These are phyloP conservation scores for Plusia festucae DNA, from an alignment of 2,888 invertebrate species.

Conservation along the genomic window DNA sequence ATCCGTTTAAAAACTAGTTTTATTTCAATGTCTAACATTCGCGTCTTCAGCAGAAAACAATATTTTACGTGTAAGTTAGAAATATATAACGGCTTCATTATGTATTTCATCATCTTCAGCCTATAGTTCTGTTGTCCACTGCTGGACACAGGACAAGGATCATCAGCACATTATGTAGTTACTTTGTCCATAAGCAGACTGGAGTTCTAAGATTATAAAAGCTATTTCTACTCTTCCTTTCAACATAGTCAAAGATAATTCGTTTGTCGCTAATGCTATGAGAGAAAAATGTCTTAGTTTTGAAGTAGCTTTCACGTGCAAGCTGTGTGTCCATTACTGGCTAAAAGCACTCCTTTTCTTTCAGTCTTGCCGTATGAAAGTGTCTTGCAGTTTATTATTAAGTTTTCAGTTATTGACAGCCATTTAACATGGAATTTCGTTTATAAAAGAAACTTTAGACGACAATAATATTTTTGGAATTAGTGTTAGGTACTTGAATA, in stretches of 20 bases:
- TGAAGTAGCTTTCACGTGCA: slow-evolving; percentile 22
- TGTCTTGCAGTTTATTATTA: slow-evolving; percentile 15
- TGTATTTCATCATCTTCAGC: too few relatives aligned
- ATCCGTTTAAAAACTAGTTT: too few relatives aligned
- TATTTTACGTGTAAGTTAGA: too few relatives aligned
- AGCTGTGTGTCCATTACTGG: slow-evolving; percentile 49
- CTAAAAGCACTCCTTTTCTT: slow-evolving; percentile 55
- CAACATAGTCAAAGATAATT: slow-evolving; percentile 34
- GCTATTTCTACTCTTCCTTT: slow-evolving; percentile 35
- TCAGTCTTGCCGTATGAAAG: slow-evolving; percentile 14
- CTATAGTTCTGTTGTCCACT: too few relatives aligned
- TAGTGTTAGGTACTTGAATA: too few relatives aligned
- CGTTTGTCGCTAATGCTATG: slow-evolving; percentile 33
- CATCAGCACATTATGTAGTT: too few relatives aligned
- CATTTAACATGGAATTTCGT: slow-evolving; percentile 13
- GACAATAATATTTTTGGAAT: neutral
- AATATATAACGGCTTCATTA: too few relatives aligned
- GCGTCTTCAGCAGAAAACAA: too few relatives aligned
- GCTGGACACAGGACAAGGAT: too few relatives aligned
- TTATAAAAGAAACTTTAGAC: neutral
- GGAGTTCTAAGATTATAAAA: slow-evolving; percentile 33
- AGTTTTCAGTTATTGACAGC: slow-evolving; percentile 12
- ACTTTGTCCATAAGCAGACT: slow-evolving; percentile 2
- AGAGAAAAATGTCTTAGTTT: slow-evolving; percentile 31
- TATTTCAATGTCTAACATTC: too few relatives aligned